Base-by-base conservation (phyloP, 1,140 invertebrate genomes). In the Drosophila arizonae region DNA sequence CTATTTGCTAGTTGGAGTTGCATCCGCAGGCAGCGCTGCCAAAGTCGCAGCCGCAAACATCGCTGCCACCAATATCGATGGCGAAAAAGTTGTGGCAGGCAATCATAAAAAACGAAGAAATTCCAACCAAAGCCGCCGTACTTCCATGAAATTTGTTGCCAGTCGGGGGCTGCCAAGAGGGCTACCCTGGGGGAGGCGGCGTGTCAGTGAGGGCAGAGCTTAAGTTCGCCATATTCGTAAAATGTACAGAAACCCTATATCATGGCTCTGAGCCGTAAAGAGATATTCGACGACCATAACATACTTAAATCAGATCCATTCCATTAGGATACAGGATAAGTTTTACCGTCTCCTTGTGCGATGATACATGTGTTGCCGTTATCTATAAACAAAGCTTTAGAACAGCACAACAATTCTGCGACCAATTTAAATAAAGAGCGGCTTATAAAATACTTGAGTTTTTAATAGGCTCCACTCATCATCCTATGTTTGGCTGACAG, bases 71-170 rank as follows among this genome's bases (percentile, higher is more conserved):
- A 79, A 87, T 88, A 88, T 82, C 82, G 79, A 85, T 87, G 82
- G 84, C 84, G 77, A 88, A 88, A 88, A 87, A 87, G 68, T 87
- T 87, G 82, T 88, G 82, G 84, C 82, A 88, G 82, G 82, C 82
- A 87, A 87, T 87, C 82, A 87, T 87, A 87, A 87, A 87, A 87
- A 87, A 88, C 76, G 63, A 74, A 79, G 82, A 65, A 87, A 87
- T 76, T 54, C 52, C 67, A 70, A 64, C 72, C 67, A 74, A 58
- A 74, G 60, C 57, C 54, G 52, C 55, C 43, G 4, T 28, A 11
- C 62, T 52, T 58, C 33, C 41, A 54, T 55, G 63, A 45, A 71
- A 71, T 71, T 56, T 52, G 17, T 36, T 62, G 11, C 63, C 63
- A 60, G 24, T 21, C 15, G 52, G 3, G 6, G 52, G 52, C 52